Conservation (phyloP, 2,888 invertebrate genomes). For the Sicus ferrugineus region DNA sequence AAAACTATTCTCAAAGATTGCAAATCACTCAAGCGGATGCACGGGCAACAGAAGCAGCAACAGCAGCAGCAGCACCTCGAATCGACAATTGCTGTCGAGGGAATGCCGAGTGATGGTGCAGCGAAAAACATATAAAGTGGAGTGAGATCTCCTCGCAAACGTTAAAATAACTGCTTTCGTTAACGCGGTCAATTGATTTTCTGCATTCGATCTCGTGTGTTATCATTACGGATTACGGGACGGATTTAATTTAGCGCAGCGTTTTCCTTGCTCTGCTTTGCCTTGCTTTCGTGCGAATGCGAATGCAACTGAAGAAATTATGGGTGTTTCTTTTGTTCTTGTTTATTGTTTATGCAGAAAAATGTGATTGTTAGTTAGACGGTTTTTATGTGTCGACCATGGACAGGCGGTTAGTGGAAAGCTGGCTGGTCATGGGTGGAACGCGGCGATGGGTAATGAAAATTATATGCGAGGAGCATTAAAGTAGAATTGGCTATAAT, state of each 20-base stretch:
- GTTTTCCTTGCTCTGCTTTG: background rate
- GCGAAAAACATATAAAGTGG: conserved; percentile 6
- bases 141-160: conserved; percentile 5
- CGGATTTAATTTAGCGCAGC: background rate
- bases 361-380: background rate
- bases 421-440: no score
- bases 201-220: background rate
- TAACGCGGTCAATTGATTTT: conserved; percentile 29
- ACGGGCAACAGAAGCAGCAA: background rate
- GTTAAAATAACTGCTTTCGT: conserved; percentile 21
- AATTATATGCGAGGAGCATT: no score
- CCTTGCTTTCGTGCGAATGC: no score
- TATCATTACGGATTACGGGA: conserved; percentile 1
- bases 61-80: conserved; percentile 14
- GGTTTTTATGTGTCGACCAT: no score
- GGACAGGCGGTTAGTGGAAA: no score
- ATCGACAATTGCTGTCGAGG: conserved; percentile 1
- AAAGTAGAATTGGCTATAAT: no score
- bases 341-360: background rate
- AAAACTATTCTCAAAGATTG: conserved; percentile 26
- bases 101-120: background rate
- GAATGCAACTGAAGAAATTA: background rate
- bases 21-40: conserved; percentile 29
- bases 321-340: background rate
- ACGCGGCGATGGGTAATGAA: no score